phyloP scores from a whole-genome alignment of 2,113 vertebrate genomes.

The Hucho hucho region DNA sequence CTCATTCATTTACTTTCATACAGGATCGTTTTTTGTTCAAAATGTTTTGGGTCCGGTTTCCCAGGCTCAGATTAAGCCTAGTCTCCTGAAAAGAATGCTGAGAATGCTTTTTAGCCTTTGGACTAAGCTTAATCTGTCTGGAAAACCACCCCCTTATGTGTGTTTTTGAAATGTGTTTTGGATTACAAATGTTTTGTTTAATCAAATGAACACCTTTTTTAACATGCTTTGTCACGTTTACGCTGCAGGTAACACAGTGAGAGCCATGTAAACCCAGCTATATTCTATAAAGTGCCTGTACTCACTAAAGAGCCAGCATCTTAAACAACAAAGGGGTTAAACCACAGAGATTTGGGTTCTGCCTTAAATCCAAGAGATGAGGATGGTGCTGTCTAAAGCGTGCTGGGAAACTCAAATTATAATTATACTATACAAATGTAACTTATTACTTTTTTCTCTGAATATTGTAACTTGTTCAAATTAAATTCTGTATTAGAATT shows the following conservation, averaged over 20 bases:
- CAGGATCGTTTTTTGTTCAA: not conserved
- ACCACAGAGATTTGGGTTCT: conserved; percentile 84
- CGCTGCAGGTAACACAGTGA: conserved; percentile 99
- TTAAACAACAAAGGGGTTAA: conserved; percentile 97
- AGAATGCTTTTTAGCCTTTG: too few species aligned
- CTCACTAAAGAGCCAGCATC: conserved; percentile 96
- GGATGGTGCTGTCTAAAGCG: conserved; percentile 84
- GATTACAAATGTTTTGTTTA: conserved; percentile 58
- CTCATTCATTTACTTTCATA: not conserved
- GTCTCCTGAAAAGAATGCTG: not conserved
- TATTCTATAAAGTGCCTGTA: conserved; percentile 98
- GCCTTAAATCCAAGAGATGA: conserved; percentile 87
- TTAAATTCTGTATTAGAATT: conserved; percentile 75
- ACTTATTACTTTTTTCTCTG: conserved; percentile 58
- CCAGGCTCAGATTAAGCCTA: not conserved
- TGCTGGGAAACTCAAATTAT: conserved; percentile 69
- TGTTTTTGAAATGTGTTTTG: conserved; percentile 31
- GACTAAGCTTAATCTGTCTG: not conserved
- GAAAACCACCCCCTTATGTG: not conserved
- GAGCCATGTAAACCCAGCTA: conserved; percentile 99
- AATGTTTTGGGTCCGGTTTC: not conserved
- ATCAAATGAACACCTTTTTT: conserved; percentile 86
- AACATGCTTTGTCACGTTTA: conserved; percentile 99
- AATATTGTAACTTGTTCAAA: conserved; percentile 37
- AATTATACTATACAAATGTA: conserved; percentile 66